Evolutionary conservation across 2,888 invertebrate genomes (phyloP), one percentile per base, ranked within the genome.

Genomic region (Dicranocentrus wangi): DNA sequence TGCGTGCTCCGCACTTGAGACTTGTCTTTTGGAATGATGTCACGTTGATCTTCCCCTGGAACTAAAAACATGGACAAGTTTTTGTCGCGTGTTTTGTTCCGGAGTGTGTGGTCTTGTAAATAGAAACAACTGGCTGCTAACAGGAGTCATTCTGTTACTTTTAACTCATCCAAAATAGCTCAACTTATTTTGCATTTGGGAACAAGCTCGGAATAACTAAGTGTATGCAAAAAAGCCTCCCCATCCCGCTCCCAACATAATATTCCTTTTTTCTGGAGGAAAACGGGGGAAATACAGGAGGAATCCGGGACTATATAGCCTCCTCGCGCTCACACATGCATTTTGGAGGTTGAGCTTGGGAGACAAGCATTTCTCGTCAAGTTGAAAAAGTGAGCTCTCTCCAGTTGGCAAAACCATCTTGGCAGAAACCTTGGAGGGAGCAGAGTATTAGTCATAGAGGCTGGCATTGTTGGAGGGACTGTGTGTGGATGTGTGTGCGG

Each of bases 101-200:
- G 15, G 23, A 32, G 42, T 28, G 19, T 66, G 75, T 58, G 75
- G 69, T 70, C 76, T 68, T 77, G 69, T 68, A 63, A 77, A 70
- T 69, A 70, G 70, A 77, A 69, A 70, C 77, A 77, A 77, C 77
- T 69, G 70, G 77, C 63, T 70, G 27, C 61, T 69, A 77, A 69
- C 69, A 51, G 25, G 51, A 77, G 77, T 69, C 69, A 77, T 69
- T 77, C 63, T 51, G 51, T 63, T 77, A 70, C 77, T 77, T 77
- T 77, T 63, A 77, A 77, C 77, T 69, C 69, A 69, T 76, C 61
- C 63, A 60, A 63, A 77, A 77, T 77, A 78, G 78, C 58, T 65
- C 65, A 71, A 78, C 71, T 71, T 78, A 71, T 65, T 78, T 65
- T 78, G 63, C 78, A 71, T 78, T 78, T 71, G 65, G 65, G 71